Conservation (phyloP, 2,797 vertebrate species). For the Melopsittacus undulatus region DNA sequence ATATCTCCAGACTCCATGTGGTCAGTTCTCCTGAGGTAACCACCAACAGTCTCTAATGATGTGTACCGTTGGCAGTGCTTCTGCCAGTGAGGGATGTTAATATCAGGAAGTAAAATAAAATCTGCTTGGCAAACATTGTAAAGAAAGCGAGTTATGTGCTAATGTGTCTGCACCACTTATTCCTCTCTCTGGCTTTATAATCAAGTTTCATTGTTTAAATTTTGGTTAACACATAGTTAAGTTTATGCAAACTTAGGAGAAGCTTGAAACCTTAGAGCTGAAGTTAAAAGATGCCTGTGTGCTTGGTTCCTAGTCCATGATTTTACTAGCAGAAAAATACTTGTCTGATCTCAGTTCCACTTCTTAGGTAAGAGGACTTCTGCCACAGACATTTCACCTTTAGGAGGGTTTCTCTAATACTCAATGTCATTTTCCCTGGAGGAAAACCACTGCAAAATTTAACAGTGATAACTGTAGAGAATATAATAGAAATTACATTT, state of each 20-base stretch:
- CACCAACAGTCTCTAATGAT: background rate
- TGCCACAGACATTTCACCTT: slow-evolving; percentile 8
- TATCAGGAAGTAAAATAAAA: background rate
- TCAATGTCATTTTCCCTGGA: slow-evolving; percentile 26
- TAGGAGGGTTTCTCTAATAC: background rate
- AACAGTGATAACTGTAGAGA: slow-evolving; percentile 42
- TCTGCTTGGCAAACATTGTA: background rate
- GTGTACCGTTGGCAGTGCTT: background rate
- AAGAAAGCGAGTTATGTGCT: background rate
- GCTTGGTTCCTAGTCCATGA: background rate
- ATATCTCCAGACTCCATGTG: background rate
- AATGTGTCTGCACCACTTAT: background rate
- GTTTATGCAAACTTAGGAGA: background rate
- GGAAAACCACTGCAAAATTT: slow-evolving; percentile 15
- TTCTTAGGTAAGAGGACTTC: background rate
- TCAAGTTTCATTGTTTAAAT: background rate
- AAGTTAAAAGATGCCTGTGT: background rate
- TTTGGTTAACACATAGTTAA: background rate
- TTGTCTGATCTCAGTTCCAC: background rate
- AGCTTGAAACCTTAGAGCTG: background rate
- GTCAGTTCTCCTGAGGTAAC: slow-evolving; percentile 19
- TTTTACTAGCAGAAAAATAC: background rate
- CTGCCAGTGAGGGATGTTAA: background rate
- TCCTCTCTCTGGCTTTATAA: background rate
- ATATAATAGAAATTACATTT: slow-evolving; percentile 51